Evolutionary conservation across 2,888 invertebrate genomes (phyloP).

Genomic region (Fragum sueziense): DNA sequence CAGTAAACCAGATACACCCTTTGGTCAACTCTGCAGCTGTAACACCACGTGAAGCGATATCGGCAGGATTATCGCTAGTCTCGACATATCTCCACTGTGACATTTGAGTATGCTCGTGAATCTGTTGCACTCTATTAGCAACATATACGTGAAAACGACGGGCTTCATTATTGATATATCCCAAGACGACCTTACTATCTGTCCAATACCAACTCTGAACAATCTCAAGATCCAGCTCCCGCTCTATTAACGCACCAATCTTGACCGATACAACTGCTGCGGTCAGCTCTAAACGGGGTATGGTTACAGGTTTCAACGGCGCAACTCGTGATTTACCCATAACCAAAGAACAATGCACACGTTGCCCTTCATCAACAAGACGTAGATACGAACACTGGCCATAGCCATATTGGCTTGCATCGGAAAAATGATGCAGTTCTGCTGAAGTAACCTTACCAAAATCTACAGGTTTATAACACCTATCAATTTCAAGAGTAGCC

Average conservation of each 20-base stretch:
- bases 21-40: constrained; percentile 2
- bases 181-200: constrained; percentile 58
- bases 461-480: no score
- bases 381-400: constrained; percentile 47
- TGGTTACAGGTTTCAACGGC: constrained; percentile 53
- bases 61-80: constrained; percentile 61
- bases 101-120: constrained; percentile 44
- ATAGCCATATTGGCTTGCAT: constrained; percentile 45
- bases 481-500: no score
- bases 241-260: not conserved
- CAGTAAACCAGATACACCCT: constrained; percentile 43
- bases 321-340: constrained; percentile 23
- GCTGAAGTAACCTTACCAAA: no score
- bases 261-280: constrained; percentile 42
- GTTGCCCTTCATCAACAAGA: not conserved
- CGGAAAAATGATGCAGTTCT: constrained; percentile 55
- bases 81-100: constrained; percentile 60
- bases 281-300: constrained; percentile 55
- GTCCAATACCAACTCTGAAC: constrained; percentile 56
- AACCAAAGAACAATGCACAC: constrained; percentile 17
- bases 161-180: constrained; percentile 63
- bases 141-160: constrained; percentile 64
- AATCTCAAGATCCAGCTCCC: constrained; percentile 36
- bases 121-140: constrained; percentile 63
- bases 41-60: constrained; percentile 60